Evolutionary conservation across 2,797 vertebrate genomes (phyloP).

Genomic region (Sebastes variabilis): DNA sequence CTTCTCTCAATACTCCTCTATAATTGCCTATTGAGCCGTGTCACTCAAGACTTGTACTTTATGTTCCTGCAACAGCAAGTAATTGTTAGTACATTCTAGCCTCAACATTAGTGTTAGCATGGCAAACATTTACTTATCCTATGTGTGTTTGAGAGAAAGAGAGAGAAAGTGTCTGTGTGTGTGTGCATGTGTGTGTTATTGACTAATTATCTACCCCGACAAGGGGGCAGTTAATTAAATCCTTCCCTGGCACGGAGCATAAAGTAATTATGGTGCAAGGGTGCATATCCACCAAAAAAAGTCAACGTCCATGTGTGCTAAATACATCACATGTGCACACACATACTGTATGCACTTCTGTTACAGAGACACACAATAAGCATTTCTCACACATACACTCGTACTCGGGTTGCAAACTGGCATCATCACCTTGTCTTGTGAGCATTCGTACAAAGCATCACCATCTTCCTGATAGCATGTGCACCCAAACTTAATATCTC

Average conservation of each 20-base stretch:
- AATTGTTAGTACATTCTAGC: constrained; percentile 35
- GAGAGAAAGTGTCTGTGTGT: background rate
- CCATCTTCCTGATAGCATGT: background rate
- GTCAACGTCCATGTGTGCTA: constrained; percentile 19
- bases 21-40: constrained; percentile 63
- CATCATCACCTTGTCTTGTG: constrained; percentile 6
- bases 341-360: background rate
- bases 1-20: constrained; percentile 21
- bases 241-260: constrained; percentile 44
- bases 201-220: constrained; percentile 62
- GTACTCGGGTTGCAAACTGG: background rate
- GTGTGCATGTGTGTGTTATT: constrained; percentile 26
- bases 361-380: background rate
- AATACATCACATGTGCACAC: constrained; percentile 16
- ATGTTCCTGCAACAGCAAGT: constrained; percentile 26
- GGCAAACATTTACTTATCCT: constrained; percentile 42
- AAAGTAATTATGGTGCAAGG: constrained; percentile 71
- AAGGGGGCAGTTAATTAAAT: constrained; percentile 77
- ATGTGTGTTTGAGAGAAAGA: constrained; percentile 11
- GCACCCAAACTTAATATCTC: background rate
- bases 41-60: constrained; percentile 47
- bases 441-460: background rate
- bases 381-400: background rate
- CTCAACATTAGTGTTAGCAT: constrained; percentile 16
- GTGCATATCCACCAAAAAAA: constrained; percentile 36